Evolutionary conservation across 2,113 vertebrate species (phyloP), one percentile per base, ranked within the genome.

Genomic region (Apteryx mantelli): DNA sequence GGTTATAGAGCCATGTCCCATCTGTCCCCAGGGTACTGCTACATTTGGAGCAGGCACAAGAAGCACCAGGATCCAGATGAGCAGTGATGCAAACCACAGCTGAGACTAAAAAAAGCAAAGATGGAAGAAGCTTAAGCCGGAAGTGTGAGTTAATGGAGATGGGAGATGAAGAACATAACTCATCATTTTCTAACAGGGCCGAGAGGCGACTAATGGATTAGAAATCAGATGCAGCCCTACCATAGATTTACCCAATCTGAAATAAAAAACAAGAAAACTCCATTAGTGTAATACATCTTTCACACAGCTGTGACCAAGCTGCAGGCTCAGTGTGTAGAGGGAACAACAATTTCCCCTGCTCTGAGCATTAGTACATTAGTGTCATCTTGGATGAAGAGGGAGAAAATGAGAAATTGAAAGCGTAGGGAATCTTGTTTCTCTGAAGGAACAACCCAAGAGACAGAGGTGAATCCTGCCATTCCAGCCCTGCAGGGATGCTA

Each of bases 321-420:
- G 79, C 3, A 26, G 44, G 48, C 55, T 91, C 63, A 7, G 9
- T 34, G 16, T 58, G 36, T 16, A 89, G 58, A 28, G 80, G 44
- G 68, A 87, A 17, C 48, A 60, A 8, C 4, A 20, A 56, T 66
- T 76, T 91, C 19, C 30, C 46, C 82, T 52, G 65, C 87, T 88
- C 87, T 56, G 28, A 82, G 68, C 34, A 2, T 15, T 18, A 52
- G 40, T 89, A 66, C 84, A 83, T 95, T 86, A 91, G 38, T 70
- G 68, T 89, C 81, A 89, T 2, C 82, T 87, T 3, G 26, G 63
- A 86, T 79, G 63, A 93, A 46, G 70, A 76, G 40, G 53, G 44
- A 48, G 78, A 61, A 93, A 88, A 95, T 88, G 89, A 94, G 91
- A 75, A 40, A 77, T 34, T 66, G 78, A 89, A 75, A 95, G 77